These are phyloP conservation scores for Drosophila simulans DNA, from an alignment of 1,140 invertebrate genomes.

Conservation along the genomic window DNA sequence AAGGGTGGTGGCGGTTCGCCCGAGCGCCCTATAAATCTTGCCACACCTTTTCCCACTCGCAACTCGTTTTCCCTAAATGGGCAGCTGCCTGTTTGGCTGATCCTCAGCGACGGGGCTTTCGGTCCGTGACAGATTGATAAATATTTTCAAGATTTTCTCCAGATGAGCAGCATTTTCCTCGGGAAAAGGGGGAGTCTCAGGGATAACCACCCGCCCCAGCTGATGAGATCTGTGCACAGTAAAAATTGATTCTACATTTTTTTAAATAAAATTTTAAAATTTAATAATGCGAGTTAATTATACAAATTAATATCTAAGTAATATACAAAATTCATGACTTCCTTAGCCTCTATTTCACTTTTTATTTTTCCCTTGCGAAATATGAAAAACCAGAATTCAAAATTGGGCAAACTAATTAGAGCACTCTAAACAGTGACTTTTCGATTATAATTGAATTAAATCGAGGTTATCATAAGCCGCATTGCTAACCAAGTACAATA, in stretches of 20 bases:
- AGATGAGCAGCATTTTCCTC: slow-evolving; percentile 22
- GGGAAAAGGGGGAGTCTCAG: slow-evolving; percentile 1
- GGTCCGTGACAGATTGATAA: slow-evolving; percentile 72
- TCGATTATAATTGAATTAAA: slow-evolving; percentile 21
- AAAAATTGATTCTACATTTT: not conserved
- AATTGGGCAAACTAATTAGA: too few relatives aligned
- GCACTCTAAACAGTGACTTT: not conserved
- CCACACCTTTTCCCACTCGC: slow-evolving; percentile 12
- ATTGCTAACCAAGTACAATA: slow-evolving; percentile 9
- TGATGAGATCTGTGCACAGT: slow-evolving; percentile 22
- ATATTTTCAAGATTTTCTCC: slow-evolving; percentile 42
- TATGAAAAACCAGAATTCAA: too few relatives aligned
- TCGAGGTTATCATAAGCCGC: slow-evolving; percentile 1
- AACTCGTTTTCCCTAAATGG: slow-evolving; percentile 77
- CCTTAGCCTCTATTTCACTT: too few relatives aligned
- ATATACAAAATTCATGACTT: too few relatives aligned
- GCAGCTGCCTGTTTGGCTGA: slow-evolving; percentile 47
- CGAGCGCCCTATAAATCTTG: slow-evolving; percentile 21
- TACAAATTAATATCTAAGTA: too few relatives aligned
- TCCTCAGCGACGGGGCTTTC: slow-evolving; percentile 22
- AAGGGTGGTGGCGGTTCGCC: slow-evolving; percentile 30
- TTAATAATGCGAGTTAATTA: too few relatives aligned
- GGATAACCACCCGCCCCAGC: slow-evolving; percentile 56
- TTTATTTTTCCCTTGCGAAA: too few relatives aligned
- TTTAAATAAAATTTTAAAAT: too few relatives aligned